Conservation (phyloP, 2,888 invertebrate genomes). For the Phoenoteleia sp. region DNA sequence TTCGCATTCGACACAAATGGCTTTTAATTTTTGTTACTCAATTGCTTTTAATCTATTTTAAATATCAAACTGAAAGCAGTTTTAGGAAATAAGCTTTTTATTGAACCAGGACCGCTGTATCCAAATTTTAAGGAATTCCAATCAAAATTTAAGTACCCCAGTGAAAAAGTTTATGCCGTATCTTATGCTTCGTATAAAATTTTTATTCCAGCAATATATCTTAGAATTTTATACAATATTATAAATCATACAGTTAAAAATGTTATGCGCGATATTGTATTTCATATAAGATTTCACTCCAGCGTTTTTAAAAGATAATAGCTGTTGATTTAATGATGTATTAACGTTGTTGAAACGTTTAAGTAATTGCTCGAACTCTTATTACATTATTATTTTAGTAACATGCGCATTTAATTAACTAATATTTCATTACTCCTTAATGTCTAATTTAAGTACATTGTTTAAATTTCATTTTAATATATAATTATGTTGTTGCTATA, state of each 20-base stretch:
- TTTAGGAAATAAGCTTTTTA: background rate
- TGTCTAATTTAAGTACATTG: too few relatives aligned
- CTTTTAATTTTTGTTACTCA: too few relatives aligned
- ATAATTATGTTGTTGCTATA: too few relatives aligned
- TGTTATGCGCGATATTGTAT: conserved; percentile 1
- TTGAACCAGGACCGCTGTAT: background rate
- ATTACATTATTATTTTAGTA: too few relatives aligned
- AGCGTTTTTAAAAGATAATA: background rate
- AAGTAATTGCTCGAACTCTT: too few relatives aligned
- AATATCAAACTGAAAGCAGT: background rate
- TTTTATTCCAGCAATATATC: conserved; percentile 11
- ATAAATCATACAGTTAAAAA: conserved; percentile 21
- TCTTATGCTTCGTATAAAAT: conserved; percentile 13
- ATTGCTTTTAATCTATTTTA: background rate
- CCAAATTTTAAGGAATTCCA: conserved; percentile 11
- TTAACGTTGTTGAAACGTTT: background rate
- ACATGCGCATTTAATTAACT: too few relatives aligned
- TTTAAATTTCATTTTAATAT: too few relatives aligned
- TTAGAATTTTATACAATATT: conserved; percentile 17
- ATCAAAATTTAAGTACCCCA: conserved; percentile 10
- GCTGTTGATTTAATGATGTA: background rate
- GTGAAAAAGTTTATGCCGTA: conserved; percentile 1
- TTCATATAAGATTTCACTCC: background rate
- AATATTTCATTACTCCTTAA: too few relatives aligned
- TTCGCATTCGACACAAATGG: too few relatives aligned